phyloP scores from a whole-genome alignment of 2,797 vertebrate genomes.

The Notamacropus eugenii region DNA sequence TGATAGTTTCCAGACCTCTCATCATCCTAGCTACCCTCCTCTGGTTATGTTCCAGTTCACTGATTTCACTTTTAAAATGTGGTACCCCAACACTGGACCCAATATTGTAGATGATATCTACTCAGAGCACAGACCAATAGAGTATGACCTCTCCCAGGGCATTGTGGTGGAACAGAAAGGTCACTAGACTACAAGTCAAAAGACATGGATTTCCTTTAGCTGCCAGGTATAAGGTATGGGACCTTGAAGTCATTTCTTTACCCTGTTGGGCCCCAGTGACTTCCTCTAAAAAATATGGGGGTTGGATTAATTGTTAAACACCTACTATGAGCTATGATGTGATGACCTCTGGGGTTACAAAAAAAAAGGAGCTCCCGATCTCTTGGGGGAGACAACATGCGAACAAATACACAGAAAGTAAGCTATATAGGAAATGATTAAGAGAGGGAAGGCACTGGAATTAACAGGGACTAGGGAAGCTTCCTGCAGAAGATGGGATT shows the following conservation, averaged over 20 bases:
- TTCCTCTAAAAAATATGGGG: neutral
- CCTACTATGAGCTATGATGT: neutral
- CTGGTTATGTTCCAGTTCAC: neutral
- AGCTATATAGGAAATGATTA: neutral
- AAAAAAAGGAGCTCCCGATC: neutral
- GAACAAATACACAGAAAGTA: neutral
- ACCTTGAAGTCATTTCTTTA: neutral
- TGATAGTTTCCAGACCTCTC: neutral
- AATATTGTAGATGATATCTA: neutral
- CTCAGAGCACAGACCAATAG: neutral
- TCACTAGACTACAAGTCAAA: neutral
- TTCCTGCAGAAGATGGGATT: neutral
- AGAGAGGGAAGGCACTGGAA: neutral
- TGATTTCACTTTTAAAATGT: neutral
- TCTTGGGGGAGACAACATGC: neutral
- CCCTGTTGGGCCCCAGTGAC: neutral
- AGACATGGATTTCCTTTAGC: neutral
- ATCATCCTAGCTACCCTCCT: neutral
- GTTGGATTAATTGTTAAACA: neutral
- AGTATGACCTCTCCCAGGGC: neutral
- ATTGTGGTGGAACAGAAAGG: neutral
- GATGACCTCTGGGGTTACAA: neutral
- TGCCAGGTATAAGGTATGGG: neutral
- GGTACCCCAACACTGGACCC: neutral
- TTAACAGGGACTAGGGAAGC: neutral